A percentile compares a stretch with the other conserved stretches of the same genome.
Evolutionary conservation across 2,797 vertebrate genomes (phyloP).

Genomic region (Pangasius sanitwongsei): DNA sequence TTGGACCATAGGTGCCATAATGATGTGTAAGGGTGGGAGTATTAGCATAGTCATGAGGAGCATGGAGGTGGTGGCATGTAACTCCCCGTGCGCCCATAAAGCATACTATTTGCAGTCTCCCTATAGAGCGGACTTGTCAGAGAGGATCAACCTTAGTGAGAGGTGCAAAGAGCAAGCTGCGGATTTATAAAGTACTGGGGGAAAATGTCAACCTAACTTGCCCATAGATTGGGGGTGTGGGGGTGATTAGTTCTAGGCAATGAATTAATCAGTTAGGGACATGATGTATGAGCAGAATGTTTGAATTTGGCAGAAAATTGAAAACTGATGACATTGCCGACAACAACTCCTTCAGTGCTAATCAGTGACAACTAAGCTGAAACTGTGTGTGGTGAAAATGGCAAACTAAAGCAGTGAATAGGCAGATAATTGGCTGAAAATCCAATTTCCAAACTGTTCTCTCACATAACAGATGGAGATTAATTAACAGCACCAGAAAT

Average conservation of each 20-base stretch:
- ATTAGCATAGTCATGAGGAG: conserved; percentile 15
- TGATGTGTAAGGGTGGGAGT: conserved; percentile 6
- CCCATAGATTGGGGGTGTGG: neutral
- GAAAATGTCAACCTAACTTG: neutral
- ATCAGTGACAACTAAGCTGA: neutral
- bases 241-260: neutral
- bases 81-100: neutral
- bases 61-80: conserved; percentile 4
- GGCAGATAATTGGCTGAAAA: conserved; percentile 31
- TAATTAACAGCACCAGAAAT: conserved; percentile 30
- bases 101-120: neutral
- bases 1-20: conserved; percentile 8
- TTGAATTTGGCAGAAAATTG: neutral
- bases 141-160: conserved; percentile 17
- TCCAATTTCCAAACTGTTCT: conserved; percentile 14
- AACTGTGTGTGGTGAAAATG: neutral
- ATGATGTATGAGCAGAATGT: neutral
- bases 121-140: conserved; percentile 25
- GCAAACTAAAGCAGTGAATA: conserved; percentile 4
- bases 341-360: conserved; percentile 13
- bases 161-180: conserved; percentile 30
- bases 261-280: neutral
- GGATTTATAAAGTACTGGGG: neutral
- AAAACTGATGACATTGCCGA: neutral
- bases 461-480: conserved; percentile 32